A percentile compares a stretch with the other conserved stretches of the same genome.
phyloP scores from a whole-genome alignment of 2,113 vertebrate species.

The Symphodus melops region DNA sequence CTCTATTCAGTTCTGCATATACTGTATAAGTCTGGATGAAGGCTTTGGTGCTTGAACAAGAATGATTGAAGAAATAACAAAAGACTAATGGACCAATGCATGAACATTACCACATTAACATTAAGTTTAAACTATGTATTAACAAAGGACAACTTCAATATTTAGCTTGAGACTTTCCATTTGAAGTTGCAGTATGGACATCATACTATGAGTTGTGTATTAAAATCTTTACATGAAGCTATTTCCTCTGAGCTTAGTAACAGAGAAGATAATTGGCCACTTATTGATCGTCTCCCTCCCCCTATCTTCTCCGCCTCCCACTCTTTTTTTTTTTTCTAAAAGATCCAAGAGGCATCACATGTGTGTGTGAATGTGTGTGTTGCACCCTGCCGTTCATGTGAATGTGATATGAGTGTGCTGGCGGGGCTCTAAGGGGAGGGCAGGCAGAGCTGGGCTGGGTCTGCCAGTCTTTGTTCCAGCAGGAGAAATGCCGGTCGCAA shows the following conservation, averaged over 20 bases:
- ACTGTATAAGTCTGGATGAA: not conserved
- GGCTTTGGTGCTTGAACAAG: too few species aligned
- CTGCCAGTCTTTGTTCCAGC: conserved; percentile 74
- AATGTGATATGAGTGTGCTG: conserved; percentile 49
- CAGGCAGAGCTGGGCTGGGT: conserved; percentile 55
- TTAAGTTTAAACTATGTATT: not conserved
- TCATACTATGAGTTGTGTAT: not conserved
- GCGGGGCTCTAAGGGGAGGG: conserved; percentile 52
- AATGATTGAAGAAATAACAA: not conserved
- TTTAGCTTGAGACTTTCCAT: not conserved
- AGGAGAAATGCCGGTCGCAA: conserved; percentile 55
- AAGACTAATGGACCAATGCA: not conserved
- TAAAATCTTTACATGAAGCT: conserved; percentile 1
- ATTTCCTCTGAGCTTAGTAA: conserved; percentile 27
- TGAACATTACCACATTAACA: not conserved
- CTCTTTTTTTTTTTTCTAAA: conserved; percentile 23
- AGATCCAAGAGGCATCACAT: conserved; percentile 25
- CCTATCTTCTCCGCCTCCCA: conserved; percentile 39
- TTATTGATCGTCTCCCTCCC: conserved; percentile 69
- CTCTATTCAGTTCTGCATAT: not conserved
- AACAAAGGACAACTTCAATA: too few species aligned
- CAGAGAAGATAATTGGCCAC: conserved; percentile 44
- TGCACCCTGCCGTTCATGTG: conserved; percentile 25
- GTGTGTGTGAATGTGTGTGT: conserved; percentile 23
- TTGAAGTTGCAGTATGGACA: not conserved